Conservation (phyloP, 37 sponge, comb jelly and placozoan species). For the Eunapius fragilis region DNA sequence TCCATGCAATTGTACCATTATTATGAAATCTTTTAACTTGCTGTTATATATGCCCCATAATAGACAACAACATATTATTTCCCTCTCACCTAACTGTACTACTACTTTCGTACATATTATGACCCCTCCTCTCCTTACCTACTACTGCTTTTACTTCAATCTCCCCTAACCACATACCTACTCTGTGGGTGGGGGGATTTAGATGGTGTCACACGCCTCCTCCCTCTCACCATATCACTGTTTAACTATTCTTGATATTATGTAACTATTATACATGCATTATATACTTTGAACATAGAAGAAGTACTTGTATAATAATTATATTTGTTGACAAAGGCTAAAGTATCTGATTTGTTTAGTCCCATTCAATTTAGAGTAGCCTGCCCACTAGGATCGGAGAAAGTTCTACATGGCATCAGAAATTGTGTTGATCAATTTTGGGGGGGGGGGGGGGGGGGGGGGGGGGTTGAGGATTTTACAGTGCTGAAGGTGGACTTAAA, state of each 20-base stretch:
- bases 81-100: background rate
- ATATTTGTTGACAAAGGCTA: background rate
- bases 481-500: background rate
- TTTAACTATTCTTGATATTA: background rate
- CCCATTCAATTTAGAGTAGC: background rate
- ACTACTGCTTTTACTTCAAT: background rate
- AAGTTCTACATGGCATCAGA: background rate
- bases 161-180: background rate
- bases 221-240: background rate
- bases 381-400: background rate
- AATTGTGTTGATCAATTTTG: background rate
- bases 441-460: background rate
- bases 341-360: background rate
- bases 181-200: background rate
- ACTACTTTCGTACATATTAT: background rate
- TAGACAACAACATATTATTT: background rate
- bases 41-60: background rate
- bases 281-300: background rate
- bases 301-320: background rate
- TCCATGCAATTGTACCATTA: background rate
- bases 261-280: background rate
- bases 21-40: background rate
- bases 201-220: background rate
- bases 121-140: background rate
- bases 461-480: background rate